Evolutionary conservation across 2,797 vertebrate genomes (phyloP).

Genomic region (Peromyscus eremicus): DNA sequence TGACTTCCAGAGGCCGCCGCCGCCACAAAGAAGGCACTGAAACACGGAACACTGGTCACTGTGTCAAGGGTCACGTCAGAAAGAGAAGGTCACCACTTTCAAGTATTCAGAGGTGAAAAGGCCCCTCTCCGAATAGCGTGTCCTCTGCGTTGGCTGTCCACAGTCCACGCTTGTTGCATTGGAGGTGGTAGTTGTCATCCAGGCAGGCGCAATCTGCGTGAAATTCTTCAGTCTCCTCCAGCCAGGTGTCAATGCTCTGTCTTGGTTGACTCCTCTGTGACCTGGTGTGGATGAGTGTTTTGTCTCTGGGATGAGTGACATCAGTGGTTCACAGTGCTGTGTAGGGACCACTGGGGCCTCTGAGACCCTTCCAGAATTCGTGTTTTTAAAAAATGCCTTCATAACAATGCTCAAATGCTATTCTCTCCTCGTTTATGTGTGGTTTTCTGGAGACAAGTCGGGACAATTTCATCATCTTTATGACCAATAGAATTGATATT

Average conservation of each 20-base stretch:
- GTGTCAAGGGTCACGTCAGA: slow-evolving; percentile 68
- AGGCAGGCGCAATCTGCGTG: background rate
- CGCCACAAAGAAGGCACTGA: slow-evolving; percentile 36
- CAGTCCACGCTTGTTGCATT: slow-evolving; percentile 8
- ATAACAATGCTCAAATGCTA: background rate
- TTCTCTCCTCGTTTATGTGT: background rate
- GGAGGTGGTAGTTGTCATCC: slow-evolving; percentile 16
- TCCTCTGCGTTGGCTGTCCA: slow-evolving; percentile 41
- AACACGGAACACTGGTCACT: slow-evolving; percentile 56
- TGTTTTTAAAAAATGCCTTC: slow-evolving; percentile 23
- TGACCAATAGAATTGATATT: background rate
- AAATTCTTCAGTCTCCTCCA: slow-evolving; percentile 44
- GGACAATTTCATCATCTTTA: background rate
- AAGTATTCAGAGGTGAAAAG: slow-evolving; percentile 74
- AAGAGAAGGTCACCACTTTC: slow-evolving; percentile 67
- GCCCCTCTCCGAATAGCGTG: slow-evolving; percentile 52
- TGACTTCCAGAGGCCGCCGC: slow-evolving; percentile 74
- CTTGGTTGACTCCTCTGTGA: slow-evolving; percentile 29
- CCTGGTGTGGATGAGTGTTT: background rate
- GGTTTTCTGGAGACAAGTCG: background rate
- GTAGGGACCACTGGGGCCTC: background rate
- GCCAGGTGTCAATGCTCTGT: slow-evolving; percentile 31
- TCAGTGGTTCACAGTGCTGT: background rate
- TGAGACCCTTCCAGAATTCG: background rate
- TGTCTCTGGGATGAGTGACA: background rate